These are phyloP conservation scores for Anthoscopus minutus DNA, from an alignment of 2,113 vertebrate species.

Conservation along the genomic window DNA sequence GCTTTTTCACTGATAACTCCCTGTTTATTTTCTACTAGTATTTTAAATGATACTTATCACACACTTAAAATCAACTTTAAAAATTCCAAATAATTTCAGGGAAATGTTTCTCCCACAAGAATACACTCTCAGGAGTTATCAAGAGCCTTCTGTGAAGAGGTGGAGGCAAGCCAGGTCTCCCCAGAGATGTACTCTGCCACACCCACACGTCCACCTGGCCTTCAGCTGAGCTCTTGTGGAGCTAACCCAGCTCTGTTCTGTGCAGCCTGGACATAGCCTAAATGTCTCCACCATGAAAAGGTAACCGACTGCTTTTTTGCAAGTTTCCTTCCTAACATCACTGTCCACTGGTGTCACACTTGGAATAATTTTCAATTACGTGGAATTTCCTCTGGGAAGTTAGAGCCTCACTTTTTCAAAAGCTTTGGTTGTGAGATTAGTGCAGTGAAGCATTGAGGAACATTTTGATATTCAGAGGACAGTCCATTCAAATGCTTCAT, in stretches of 20 bases:
- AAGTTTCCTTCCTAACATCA: neutral
- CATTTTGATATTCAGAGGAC: neutral
- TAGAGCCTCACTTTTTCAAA: neutral
- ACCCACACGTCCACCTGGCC: accelerated
- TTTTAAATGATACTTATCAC: neutral
- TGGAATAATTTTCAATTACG: neutral
- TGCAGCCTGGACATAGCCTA: neutral
- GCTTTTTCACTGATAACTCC: neutral
- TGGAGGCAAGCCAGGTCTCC: neutral
- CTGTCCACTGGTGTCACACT: neutral
- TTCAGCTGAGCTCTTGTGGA: neutral
- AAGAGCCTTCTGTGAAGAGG: neutral
- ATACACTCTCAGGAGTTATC: neutral
- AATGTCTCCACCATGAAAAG: neutral
- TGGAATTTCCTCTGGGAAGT: neutral
- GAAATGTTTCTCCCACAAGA: neutral
- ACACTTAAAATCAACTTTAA: neutral
- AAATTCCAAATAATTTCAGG: neutral
- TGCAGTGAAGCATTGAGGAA: neutral
- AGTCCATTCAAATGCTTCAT: neutral
- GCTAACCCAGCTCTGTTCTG: neutral
- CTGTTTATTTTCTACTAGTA: neutral
- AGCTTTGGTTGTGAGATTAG: neutral
- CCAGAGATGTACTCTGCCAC: neutral
- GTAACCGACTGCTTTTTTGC: neutral